Base-by-base conservation (phyloP, 2,113 vertebrate species). In the Hymenochirus boettgeri region DNA sequence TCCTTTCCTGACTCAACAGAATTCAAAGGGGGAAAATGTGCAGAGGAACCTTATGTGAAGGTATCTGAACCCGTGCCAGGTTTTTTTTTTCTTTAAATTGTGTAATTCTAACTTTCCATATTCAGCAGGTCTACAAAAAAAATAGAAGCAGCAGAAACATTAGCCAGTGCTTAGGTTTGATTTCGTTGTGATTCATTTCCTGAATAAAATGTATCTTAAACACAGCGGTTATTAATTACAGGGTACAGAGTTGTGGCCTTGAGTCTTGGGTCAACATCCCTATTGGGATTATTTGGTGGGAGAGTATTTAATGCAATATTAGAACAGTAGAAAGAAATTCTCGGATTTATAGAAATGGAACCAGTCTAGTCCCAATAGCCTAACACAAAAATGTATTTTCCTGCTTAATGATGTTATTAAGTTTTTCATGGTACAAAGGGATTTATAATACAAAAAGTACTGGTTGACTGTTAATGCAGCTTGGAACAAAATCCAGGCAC, bases 111-210 rank as follows among this genome's bases (percentile, higher is more conserved):
- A 42, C 39, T 35, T 65, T 31, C 2, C 9, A 21, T 3, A 48
- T 24, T 19, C 17, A 46, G 42, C 33, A 58, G 52, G 19, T 42
- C 6, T 42, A n/a, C 1, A n/a, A 15, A 13, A 15, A n/a, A 4
- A n/a, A 6, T 42, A 3, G n/a, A 42, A 7, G 39, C 11, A n/a
- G 15, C 15, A 2, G 10, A 35, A n/a, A n/a, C 15, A 13, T 15
- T 42, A 17, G 39, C 17, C 7, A 15, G 39, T 42, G 39, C 10
- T 15, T 4, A 42, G 15, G 3, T 42, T 18, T 15, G 10, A n/a
- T 42, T 8, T 63, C n/a, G 37, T 54, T 21, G 53, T 54, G 50
- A 42, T 63, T 54, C 22, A 63, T 42, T 37, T 52, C 47, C 60
- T 52, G 31, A n/a, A 51, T n/a, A 25, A 33, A 52, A 13, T 31